Percentiles rank a stretch among this genome's conserved stretches.
Conservation (phyloP, 2,888 invertebrate species). For the Disparrhopalites patrizii region DNA sequence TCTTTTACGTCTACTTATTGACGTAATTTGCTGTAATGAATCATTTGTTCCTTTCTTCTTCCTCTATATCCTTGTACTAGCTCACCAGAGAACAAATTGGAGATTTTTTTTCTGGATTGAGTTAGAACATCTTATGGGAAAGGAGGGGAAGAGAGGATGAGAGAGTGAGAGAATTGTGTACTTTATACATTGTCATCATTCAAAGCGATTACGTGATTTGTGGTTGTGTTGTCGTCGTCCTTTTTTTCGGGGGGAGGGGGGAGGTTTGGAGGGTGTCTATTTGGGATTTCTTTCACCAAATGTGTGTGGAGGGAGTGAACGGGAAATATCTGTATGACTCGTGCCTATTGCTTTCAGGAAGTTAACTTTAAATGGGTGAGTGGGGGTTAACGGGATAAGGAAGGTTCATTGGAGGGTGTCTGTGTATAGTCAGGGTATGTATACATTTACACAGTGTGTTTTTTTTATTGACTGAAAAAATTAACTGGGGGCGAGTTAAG, state of each 20-base stretch:
- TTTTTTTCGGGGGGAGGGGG: too few species aligned
- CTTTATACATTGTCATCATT: neutral
- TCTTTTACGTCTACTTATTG: too few species aligned
- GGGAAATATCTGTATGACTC: neutral
- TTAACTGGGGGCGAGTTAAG: too few species aligned
- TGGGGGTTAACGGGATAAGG: constrained; percentile 12
- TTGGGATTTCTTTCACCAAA: neutral
- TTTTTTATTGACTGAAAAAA: too few species aligned
- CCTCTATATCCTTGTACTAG: too few species aligned
- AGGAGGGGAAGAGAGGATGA: neutral
- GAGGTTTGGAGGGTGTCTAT: neutral
- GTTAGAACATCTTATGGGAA: neutral
- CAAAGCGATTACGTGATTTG: neutral
- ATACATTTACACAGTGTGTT: constrained; percentile 1
- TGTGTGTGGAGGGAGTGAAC: too few species aligned
- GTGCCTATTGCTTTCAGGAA: constrained; percentile 8
- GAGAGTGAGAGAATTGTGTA: neutral
- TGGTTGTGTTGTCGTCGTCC: neutral
- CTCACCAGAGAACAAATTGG: too few species aligned
- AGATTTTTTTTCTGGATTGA: too few species aligned
- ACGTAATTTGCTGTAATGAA: too few species aligned
- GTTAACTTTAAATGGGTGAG: constrained; percentile 11
- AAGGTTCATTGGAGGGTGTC: neutral
- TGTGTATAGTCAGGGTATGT: constrained; percentile 1
- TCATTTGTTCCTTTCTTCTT: too few species aligned